Percentiles rank a stretch among this genome's conserved stretches.
These are phyloP conservation scores for Drosophila sordidapex DNA, from an alignment of 2,888 invertebrate species.

Conservation along the genomic window DNA sequence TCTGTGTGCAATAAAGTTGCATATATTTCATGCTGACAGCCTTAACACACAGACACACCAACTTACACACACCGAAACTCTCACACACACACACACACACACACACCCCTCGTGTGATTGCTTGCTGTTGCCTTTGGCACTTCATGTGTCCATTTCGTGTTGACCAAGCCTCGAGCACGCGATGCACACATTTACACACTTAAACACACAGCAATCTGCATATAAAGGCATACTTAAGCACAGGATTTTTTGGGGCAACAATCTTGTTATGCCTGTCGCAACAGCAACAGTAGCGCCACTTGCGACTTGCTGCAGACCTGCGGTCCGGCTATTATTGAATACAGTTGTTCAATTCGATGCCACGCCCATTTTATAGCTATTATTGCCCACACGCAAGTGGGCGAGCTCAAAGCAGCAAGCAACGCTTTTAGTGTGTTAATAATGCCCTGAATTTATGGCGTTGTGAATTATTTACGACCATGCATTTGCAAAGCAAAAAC, in stretches of 20 bases:
- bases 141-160: constrained; percentile 51
- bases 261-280: constrained; percentile 3
- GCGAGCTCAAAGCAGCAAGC: constrained; percentile 26
- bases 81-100: neutral
- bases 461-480: constrained; percentile 51
- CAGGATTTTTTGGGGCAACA: constrained; percentile 11
- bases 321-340: constrained; percentile 49
- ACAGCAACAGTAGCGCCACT: constrained; percentile 18
- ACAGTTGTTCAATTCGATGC: constrained; percentile 40
- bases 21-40: constrained; percentile 46
- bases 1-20: constrained; percentile 30
- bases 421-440: constrained; percentile 53
- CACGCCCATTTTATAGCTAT: constrained; percentile 42
- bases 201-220: constrained; percentile 5
- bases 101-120: constrained; percentile 5
- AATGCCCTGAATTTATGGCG: constrained; percentile 34
- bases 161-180: constrained; percentile 51
- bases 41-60: constrained; percentile 11
- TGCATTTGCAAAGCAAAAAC: constrained; percentile 38
- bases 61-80: constrained; percentile 1
- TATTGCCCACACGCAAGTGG: constrained; percentile 53
- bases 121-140: constrained; percentile 45
- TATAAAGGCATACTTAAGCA: constrained; percentile 12
- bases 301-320: constrained; percentile 3
- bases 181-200: constrained; percentile 45